phyloP scores from a whole-genome alignment of 2,797 vertebrate genomes.

The Spheniscus humboldti region DNA sequence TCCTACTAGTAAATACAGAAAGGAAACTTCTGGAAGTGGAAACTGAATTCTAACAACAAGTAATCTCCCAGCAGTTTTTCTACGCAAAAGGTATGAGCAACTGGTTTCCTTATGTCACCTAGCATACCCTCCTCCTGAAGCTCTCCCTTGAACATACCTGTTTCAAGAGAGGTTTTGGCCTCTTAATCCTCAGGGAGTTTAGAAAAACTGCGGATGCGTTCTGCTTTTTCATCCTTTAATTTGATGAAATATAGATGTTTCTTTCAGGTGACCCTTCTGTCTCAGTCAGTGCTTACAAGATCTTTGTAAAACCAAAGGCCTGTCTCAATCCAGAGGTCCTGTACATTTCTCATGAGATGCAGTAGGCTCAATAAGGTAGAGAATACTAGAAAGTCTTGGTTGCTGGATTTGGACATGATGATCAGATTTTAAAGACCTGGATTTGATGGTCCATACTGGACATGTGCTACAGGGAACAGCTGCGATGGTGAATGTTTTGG shows the following conservation, averaged over 20 bases:
- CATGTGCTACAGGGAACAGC: background rate
- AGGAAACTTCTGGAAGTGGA: background rate
- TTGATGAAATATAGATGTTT: background rate
- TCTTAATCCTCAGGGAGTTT: background rate
- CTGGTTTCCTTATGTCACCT: background rate
- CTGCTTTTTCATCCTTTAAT: background rate
- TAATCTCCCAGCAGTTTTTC: background rate
- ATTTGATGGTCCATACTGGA: background rate
- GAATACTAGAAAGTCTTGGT: background rate
- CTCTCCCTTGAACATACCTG: background rate
- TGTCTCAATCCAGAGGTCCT: background rate
- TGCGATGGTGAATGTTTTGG: background rate
- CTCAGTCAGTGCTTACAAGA: background rate
- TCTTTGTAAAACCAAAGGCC: background rate
- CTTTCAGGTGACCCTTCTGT: background rate
- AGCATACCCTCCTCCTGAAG: background rate
- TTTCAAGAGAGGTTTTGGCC: background rate
- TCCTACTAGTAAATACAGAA: background rate
- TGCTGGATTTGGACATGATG: background rate
- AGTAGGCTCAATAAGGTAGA: background rate
- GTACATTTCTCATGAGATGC: accelerated
- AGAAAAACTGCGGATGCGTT: accelerated
- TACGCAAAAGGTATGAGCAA: background rate
- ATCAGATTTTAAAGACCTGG: background rate
- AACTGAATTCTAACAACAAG: background rate